Evolutionary conservation across 2,797 vertebrate genomes (phyloP), one percentile per base, ranked within the genome.

Genomic region (Echeneis naucrates): DNA sequence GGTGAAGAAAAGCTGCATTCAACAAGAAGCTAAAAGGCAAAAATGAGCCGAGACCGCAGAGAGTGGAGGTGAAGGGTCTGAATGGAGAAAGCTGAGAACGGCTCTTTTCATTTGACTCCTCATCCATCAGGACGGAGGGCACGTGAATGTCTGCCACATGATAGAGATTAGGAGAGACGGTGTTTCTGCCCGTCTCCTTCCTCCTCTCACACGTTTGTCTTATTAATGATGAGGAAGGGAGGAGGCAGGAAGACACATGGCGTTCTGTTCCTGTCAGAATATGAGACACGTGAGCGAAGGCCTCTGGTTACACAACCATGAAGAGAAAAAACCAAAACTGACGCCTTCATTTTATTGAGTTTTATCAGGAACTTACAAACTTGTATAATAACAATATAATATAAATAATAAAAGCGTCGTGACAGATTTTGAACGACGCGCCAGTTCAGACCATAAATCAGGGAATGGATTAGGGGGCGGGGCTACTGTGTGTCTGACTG

Each of bases 121-220:
- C 64, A 35, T 73, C 78, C 82, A 69, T 68, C 80, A 16, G 86
- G 54, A 69, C 2, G 74, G 0, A 79, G 75, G 71, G 23, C 79
- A 82, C 24, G 62, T 45, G 85, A 73, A 83, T 70, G 47, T 75
- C 54, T 75, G 56, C 85, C 90, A 89, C 86, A 85, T 90, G 89
- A 91, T 30, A 74, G 81, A 92, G 90, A 90, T 90, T 87, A 92
- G 81, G 59, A 85, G 78, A 75, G 76, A 66, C 44, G 38, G 11
- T 75, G 77, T 83, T 83, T 67, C 76, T 69, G 4, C 21, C 72
- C 45, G 47, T 67, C 77, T 85, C 81, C 86, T 84, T 87, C 86
- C 86, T 82, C 69, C 48, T 64, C 72, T 54, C 75, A 57, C 77
- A 76, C 80, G 87, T 91, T 89, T 90, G 81, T 89, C 65, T 80